Base-by-base conservation (phyloP, 1,140 invertebrate genomes). In the Lepidurus apus region DNA sequence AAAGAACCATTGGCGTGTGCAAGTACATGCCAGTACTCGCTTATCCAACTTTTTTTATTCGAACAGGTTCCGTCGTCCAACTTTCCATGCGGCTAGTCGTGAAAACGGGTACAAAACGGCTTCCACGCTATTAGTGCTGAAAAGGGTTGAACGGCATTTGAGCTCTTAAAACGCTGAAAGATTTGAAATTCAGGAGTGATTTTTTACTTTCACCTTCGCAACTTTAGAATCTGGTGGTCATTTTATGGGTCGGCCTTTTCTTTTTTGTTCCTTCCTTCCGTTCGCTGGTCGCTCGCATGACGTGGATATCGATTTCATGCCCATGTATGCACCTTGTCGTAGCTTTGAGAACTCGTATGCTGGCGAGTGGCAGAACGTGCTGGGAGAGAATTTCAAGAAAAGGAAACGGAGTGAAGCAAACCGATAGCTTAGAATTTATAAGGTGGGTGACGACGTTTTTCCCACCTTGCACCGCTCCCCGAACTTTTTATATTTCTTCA, bases 371-470 rank as follows among this genome's bases (percentile, higher is more conserved):
- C 53, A 65, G 53, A 65, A 65, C 0, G 53, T 65, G n/a, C 53
- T 65, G 21, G 34, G 34, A 65, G 53, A 65, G 53, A 65, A 65
- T n/a, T 13, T 21, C 53, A 21, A n/a, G 53, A 65, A 21, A 65
- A 13, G 53, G 53, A 65, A 65, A 65, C 53, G 53, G 53, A 65
- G 53, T 21, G 53, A 65, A 17, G 53, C n/a, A 47, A 65, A 65
- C 53, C 53, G 53, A 65, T 65, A 65, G 53, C 53, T 17, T 65
- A 21, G 21, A 34, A 13, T 65, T 65, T 65, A 65, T 65, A 21
- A 17, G 53, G 21, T 21, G 53, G 53, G 53, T n/a, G 34, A 65
- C 17, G 53, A 65, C 53, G 21, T 65, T 65, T 34, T 65, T 65
- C 53, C 53, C 21, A 65, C 53, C 53, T 21, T 65, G 17, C 53